Evolutionary conservation across 2,888 invertebrate species (phyloP), one percentile per base, ranked within the genome.

Genomic region (Tenthredo amoena): DNA sequence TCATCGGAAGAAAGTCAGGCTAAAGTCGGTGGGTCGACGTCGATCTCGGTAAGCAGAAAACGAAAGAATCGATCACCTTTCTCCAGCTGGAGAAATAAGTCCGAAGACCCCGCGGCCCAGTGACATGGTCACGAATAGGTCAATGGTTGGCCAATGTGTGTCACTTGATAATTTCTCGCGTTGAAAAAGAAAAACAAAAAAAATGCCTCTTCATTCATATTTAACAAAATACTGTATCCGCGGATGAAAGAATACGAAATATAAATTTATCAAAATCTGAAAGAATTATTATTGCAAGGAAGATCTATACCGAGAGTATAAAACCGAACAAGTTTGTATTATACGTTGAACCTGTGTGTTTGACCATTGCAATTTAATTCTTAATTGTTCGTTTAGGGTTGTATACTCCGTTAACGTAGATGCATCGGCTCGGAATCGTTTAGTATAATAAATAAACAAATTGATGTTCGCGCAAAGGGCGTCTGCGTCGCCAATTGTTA

Each of bases 401-500:
- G 85, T 58, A 18, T 21, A 47, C 74, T 31, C 71, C 55, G 58
- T 82, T 84, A 40, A 79, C 47, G 87, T 86, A 82, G 82, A 85
- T 79, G 84, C 86, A 84, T 84, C 84, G 62, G 84, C 81, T 26
- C 40, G 71, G 83, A 85, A 84, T 84, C 68, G 55, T 85, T 85
- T 55, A 81, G 84, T 81, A 82, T 50, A 65, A 84, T 76, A 55
- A 50, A 50, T 58, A 40, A 47, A 81, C 68, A 68, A 79, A 84
- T 86, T 86, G 87, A 82, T 86, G 85, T 79, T 84, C 86, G 86
- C 86, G 86, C 86, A 84, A 72, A 86, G 82, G 86, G 84, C 86
- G 89, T 87, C 90, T 88, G 87, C 85, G 86, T 82, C 79, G 87
- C 86, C 87, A 88, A 90, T 90, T 89, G 89, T 88, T 87, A 86